Base-by-base conservation (phyloP, 2,797 vertebrate genomes). In the Cuculus canorus region DNA sequence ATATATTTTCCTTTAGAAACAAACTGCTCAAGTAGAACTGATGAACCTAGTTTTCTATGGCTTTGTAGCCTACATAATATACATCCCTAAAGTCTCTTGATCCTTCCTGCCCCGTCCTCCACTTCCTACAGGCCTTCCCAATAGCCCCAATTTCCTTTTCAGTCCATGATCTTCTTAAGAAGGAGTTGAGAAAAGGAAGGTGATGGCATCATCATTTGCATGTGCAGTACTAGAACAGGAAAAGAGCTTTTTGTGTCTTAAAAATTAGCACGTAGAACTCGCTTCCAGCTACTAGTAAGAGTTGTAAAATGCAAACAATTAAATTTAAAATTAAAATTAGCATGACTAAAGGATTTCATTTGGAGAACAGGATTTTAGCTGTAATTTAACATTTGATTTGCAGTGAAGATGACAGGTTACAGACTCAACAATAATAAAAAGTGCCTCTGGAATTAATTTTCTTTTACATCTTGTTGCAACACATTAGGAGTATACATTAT, bases 301-400 rank as follows among this genome's bases (percentile, higher is more conserved):
- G 53, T 63, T 85, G 71, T 72, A 90, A 95, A 95, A 90, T 75
- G 88, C 60, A 95, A 96, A 94, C 92, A 96, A 92, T 91, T 95
- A 90, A 41, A 92, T 94, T 94, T 95, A 92, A 96, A 95, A 84
- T 93, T 96, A 56, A 88, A 96, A 97, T 92, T 92, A 96, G 63
- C 66, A 75, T 89, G 85, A 94, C 85, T 94, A 95, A 96, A 97
- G 63, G 78, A 89, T 94, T 96, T 94, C 71, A 80, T 95, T 93
- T 95, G 80, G 61, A 90, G 86, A 96, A 93, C 63, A 84, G 75
- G 77, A 89, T 95, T 96, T 91, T 65, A 93, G 54, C 57, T 92
- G 72, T 86, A 84, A 93, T 94, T 86, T 95, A 83, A 85, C 70
- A 70, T 94, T 95, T 96, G 91, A 93, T 28, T 96, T 30, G 18